A percentile compares a stretch with the other conserved stretches of the same genome.
Evolutionary conservation across 2,113 vertebrate genomes (phyloP).

Genomic region (Lasiurus cinereus): DNA sequence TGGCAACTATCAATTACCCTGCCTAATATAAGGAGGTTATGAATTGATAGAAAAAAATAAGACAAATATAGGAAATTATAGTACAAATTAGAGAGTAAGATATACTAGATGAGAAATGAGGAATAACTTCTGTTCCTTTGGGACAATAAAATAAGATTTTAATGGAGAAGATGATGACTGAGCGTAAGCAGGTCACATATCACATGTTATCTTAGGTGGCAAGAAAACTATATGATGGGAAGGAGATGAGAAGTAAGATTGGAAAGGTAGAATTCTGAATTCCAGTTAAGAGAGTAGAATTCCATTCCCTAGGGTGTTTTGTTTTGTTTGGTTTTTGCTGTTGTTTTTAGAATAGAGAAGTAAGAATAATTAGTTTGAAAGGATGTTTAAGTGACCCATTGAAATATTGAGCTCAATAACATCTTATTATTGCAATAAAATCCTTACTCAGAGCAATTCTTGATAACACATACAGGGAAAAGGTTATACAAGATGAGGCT

Average conservation of each 20-base stretch:
- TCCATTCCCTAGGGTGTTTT: neutral
- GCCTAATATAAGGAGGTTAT: neutral
- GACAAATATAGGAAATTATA: neutral
- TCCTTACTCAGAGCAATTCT: neutral
- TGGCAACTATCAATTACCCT: neutral
- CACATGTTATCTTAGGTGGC: neutral
- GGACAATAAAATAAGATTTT: neutral
- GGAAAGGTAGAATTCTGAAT: neutral
- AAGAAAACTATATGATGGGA: neutral
- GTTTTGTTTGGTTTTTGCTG: neutral
- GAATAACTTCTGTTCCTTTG: neutral
- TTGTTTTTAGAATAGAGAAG: neutral
- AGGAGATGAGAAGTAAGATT: neutral
- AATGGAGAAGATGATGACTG: neutral
- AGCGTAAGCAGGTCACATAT: neutral
- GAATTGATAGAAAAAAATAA: conserved; percentile 16
- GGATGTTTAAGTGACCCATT: neutral
- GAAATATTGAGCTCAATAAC: neutral
- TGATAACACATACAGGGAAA: neutral
- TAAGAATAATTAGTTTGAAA: neutral
- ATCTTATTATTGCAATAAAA: neutral
- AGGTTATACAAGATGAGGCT: neutral
- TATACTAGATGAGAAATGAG: neutral
- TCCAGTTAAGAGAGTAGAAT: neutral
- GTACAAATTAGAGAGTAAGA: neutral